Percentiles rank a stretch among this genome's conserved stretches.
phyloP scores from a whole-genome alignment of 2,888 invertebrate genomes.

The Lithophane leautieri region DNA sequence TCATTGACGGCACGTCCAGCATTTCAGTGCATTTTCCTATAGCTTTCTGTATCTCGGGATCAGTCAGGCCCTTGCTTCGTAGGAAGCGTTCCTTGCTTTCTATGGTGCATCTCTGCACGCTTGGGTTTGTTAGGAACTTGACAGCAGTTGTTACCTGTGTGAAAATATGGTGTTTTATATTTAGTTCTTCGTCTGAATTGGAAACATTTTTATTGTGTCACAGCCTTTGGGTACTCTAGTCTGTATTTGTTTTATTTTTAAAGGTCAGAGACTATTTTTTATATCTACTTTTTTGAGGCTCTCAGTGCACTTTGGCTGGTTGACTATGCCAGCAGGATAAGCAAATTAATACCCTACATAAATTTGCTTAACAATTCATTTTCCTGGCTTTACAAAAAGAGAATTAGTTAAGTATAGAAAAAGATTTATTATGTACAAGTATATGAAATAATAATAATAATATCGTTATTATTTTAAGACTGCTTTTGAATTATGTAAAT shows the following conservation, averaged over 20 bases:
- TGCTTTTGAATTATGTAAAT: background rate
- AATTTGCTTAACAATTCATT: background rate
- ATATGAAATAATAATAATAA: too few relatives aligned
- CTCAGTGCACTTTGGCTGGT: too few relatives aligned
- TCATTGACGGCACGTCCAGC: slow-evolving; percentile 81
- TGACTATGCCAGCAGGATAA: too few relatives aligned
- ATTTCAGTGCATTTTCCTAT: slow-evolving; percentile 92
- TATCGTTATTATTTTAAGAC: too few relatives aligned
- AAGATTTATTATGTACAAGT: too few relatives aligned
- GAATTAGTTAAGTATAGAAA: background rate
- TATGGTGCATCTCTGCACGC: slow-evolving; percentile 94
- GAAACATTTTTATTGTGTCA: background rate
- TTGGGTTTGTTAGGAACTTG: slow-evolving; percentile 96
- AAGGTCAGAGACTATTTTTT: background rate
- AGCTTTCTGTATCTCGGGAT: slow-evolving; percentile 93
- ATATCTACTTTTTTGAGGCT: too few relatives aligned
- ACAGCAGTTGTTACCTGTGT: slow-evolving; percentile 95
- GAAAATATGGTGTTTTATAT: background rate
- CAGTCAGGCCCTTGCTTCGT: slow-evolving; percentile 94
- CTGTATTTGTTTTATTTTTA: background rate
- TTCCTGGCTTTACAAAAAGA: background rate
- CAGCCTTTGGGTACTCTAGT: background rate
- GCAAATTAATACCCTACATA: background rate
- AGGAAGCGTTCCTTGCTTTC: slow-evolving; percentile 95
- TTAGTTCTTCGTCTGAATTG: background rate